phyloP scores from a whole-genome alignment of 1,140 invertebrate species.

The Brachionus paranguensis region DNA sequence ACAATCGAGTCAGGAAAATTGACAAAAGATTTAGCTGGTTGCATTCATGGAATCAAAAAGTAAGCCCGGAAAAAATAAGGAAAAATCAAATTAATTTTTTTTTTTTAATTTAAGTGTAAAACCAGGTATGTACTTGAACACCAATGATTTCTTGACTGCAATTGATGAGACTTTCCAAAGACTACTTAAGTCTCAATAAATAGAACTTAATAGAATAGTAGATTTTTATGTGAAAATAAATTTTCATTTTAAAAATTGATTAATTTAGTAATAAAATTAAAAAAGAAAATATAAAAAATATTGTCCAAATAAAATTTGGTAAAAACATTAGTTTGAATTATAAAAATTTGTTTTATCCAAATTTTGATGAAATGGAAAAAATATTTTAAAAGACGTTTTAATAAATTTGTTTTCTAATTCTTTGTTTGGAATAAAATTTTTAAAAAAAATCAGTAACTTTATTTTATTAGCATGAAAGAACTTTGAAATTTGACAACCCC shows the following conservation, averaged over 20 bases:
- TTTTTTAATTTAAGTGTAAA: constrained; percentile 48
- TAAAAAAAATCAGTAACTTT: no score
- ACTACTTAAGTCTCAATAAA: constrained; percentile 57
- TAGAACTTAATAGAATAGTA: not conserved
- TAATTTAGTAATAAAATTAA: not conserved
- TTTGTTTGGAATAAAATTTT: no score
- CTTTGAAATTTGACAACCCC: no score
- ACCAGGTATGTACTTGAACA: constrained; percentile 53
- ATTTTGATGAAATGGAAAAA: not conserved
- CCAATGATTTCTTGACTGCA: constrained; percentile 55
- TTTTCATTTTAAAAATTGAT: not conserved
- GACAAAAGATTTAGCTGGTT: constrained; percentile 98
- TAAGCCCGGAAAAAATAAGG: constrained; percentile 42
- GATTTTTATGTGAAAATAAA: not conserved
- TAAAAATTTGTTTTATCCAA: not conserved
- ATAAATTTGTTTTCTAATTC: no score
- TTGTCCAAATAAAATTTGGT: not conserved
- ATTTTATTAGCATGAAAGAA: no score
- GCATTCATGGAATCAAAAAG: constrained; percentile 76
- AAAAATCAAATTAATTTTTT: constrained; percentile 18
- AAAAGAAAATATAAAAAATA: not conserved
- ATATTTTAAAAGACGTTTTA: not conserved
- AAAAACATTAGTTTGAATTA: not conserved
- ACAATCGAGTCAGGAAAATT: constrained; percentile 88
- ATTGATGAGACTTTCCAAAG: constrained; percentile 45